A percentile compares a stretch with the other conserved stretches of the same genome.
Evolutionary conservation across 2,797 vertebrate species (phyloP).

Genomic region (Meda fulgida): DNA sequence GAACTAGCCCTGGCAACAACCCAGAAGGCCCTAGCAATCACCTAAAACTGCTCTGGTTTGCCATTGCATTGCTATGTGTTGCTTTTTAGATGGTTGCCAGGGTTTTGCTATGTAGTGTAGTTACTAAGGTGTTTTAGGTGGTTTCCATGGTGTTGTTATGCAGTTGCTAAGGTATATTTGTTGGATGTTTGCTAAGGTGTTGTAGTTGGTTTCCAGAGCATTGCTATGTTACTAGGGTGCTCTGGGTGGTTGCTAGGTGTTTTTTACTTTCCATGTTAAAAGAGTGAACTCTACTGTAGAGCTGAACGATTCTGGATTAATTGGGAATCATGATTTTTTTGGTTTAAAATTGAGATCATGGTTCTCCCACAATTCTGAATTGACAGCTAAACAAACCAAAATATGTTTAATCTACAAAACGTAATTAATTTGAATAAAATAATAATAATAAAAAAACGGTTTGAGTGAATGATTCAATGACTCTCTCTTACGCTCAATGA

Average conservation of each 20-base stretch:
- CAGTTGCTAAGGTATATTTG: neutral
- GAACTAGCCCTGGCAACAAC: neutral
- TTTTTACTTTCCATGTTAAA: neutral
- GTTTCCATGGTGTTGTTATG: neutral
- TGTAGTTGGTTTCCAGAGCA: neutral
- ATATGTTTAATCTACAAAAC: no score
- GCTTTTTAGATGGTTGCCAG: neutral
- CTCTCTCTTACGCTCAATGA: neutral
- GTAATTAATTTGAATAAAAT: neutral
- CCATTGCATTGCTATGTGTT: no score
- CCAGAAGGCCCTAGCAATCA: neutral
- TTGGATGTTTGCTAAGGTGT: neutral
- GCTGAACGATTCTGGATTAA: neutral
- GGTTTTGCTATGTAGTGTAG: neutral
- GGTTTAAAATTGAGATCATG: neutral
- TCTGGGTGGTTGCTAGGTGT: neutral
- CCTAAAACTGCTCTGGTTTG: neutral
- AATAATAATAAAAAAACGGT: no score
- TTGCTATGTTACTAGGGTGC: neutral
- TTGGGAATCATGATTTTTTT: neutral
- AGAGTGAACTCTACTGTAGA: neutral
- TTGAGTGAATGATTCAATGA: neutral
- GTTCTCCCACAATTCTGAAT: neutral
- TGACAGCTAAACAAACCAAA: neutral
- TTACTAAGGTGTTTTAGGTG: neutral